Conservation (phyloP, 2,888 invertebrate genomes). For the Eupithecia insigniata region DNA sequence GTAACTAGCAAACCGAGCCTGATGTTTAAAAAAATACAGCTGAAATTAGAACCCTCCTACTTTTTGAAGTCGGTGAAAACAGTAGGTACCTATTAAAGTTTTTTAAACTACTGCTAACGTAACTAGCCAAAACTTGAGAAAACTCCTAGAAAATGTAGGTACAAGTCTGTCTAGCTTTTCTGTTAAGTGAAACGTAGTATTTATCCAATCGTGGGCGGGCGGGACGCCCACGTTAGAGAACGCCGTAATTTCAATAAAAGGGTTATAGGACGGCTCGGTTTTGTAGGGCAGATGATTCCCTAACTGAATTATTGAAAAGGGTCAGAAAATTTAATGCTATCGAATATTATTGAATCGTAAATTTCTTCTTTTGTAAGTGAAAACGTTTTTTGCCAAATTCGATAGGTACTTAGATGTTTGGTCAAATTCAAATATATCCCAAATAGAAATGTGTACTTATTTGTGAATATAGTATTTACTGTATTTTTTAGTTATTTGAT, state of each 20-base stretch:
- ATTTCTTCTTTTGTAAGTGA: neutral
- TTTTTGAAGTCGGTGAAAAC: too few relatives aligned
- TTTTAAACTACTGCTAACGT: neutral
- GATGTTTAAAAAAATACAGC: too few relatives aligned
- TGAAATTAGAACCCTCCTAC: too few relatives aligned
- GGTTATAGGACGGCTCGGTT: constrained; percentile 1
- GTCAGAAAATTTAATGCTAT: constrained; percentile 3
- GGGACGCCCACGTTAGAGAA: neutral
- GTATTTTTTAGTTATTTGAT: too few relatives aligned
- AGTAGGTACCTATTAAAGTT: too few relatives aligned
- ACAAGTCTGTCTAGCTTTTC: neutral
- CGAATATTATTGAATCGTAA: constrained; percentile 2
- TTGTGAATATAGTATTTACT: too few relatives aligned
- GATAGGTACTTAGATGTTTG: neutral
- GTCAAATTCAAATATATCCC: neutral
- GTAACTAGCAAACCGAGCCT: neutral
- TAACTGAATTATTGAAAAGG: constrained; percentile 6
- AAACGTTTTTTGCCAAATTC: neutral
- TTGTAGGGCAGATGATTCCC: constrained; percentile 5
- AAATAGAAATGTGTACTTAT: neutral
- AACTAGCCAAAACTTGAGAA: neutral
- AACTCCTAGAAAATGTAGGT: neutral
- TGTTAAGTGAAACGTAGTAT: neutral
- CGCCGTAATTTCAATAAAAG: constrained; percentile 10
- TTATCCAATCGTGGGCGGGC: neutral